Base-by-base conservation (phyloP, 2,113 vertebrate species). In the Saccopteryx bilineata region DNA sequence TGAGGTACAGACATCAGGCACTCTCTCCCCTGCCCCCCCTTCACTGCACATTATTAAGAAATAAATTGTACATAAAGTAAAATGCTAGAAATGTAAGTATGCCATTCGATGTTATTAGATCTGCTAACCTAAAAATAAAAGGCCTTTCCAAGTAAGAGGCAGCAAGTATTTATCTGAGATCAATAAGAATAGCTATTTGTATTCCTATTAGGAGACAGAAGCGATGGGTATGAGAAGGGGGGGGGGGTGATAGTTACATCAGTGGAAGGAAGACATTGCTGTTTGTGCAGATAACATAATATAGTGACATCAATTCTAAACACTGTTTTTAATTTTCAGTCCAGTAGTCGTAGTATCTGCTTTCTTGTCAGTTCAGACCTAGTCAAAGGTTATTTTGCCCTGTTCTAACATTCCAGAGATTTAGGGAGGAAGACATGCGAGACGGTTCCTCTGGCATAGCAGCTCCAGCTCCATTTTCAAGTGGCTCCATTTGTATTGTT, bases 41-140 rank as follows among this genome's bases (percentile, higher is more conserved):
- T 12, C 18, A 0, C 13, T 3, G 23, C 5, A 0, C 50, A 1
- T 58, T 48, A 1, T 50, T 7, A 10, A 9, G 31, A 80, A 83
- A 79, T 26, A 13, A 9, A 3, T 18, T 60, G 52, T 58, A 1
- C 8, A 7, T 12, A 9, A 24, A 2, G 5, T 21, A 19, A 78
- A 6, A 21, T 66, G 24, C 50, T 66, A 75, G 68, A 54, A 52
- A 18, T 31, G 33, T n/a, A 3, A 5, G 0, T 56, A 7, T 76
- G 31, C 52, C 23, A 0, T 52, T 23, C 15, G 63, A 8, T 17
- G 24, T 65, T 46, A 13, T 5, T 4, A 48, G 39, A 17, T 18
- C 9, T 63, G 18, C 52, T 56, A 48, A 24, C 54, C 78, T 60
- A 15, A 58, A 21, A 79, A 54, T 50, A 24, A 80, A 80, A 24